Conservation (phyloP, 1,140 invertebrate species). For the Patella vulgata region DNA sequence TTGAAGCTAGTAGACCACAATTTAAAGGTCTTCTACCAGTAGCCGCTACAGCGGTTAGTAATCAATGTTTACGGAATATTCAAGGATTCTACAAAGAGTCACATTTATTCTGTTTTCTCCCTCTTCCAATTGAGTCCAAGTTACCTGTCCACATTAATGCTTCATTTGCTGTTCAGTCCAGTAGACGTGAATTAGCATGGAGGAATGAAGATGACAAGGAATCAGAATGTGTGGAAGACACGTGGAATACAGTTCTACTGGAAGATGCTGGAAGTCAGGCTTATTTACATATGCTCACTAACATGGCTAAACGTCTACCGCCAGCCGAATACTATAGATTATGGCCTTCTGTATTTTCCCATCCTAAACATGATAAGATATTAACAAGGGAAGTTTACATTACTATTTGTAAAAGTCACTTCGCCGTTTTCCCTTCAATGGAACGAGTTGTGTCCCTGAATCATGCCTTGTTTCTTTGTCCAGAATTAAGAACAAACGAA, state of each 20-base stretch:
- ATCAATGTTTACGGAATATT: neutral
- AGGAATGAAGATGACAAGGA: too few species aligned
- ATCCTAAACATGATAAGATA: too few species aligned
- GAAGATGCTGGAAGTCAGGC: too few species aligned
- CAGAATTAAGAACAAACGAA: neutral
- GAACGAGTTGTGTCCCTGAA: too few species aligned
- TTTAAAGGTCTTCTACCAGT: slow-evolving; percentile 25
- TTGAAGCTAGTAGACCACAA: neutral
- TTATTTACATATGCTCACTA: too few species aligned
- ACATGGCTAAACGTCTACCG: too few species aligned
- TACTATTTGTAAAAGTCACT: too few species aligned
- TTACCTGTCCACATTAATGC: slow-evolving; percentile 47
- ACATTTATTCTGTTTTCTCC: slow-evolving; percentile 46
- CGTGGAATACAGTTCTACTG: too few species aligned
- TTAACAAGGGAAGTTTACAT: too few species aligned
- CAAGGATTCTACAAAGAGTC: slow-evolving; percentile 35
- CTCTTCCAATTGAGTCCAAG: slow-evolving; percentile 24
- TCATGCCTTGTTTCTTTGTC: slow-evolving; percentile 1
- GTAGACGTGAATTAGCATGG: slow-evolving; percentile 6
- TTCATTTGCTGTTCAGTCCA: slow-evolving; percentile 35
- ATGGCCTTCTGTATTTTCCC: neutral
- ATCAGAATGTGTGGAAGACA: too few species aligned
- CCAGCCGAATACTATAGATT: slow-evolving; percentile 8
- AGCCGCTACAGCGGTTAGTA: slow-evolving; percentile 21
- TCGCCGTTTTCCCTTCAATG: too few species aligned